These are phyloP conservation scores for Helicoverpa zea DNA, from an alignment of 1,140 invertebrate species.

Conservation along the genomic window DNA sequence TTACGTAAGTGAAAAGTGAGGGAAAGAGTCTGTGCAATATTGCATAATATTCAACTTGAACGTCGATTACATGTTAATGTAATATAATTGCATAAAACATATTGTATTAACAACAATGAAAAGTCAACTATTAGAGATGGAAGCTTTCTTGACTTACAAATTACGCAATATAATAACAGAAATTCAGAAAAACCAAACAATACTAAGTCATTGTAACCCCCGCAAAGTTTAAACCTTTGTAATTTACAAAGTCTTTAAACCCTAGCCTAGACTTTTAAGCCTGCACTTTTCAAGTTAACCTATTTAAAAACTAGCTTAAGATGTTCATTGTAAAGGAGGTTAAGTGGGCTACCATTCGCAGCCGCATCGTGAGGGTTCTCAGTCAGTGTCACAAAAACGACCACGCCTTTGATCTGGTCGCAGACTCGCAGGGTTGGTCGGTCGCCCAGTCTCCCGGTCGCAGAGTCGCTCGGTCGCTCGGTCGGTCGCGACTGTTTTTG, in stretches of 20 bases:
- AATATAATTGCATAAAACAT: too few species aligned
- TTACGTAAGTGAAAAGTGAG: too few species aligned
- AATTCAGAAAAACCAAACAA: background rate
- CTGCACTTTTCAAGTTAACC: conserved; percentile 38
- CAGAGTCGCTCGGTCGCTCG: too few species aligned
- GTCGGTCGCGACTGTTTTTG: background rate
- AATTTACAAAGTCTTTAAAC: background rate
- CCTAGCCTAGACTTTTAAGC: background rate
- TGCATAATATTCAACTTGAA: too few species aligned
- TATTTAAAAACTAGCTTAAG: conserved; percentile 55
- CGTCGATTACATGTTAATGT: too few species aligned
- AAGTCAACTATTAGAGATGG: too few species aligned
- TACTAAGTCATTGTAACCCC: background rate
- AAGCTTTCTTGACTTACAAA: too few species aligned
- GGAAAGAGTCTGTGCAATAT: too few species aligned
- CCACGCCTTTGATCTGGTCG: conserved; percentile 30
- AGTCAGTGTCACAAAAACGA: conserved; percentile 29
- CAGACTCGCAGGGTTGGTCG: background rate
- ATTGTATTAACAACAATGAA: too few species aligned
- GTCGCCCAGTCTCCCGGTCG: too few species aligned
- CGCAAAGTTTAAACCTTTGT: background rate
- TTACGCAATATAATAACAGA: background rate
- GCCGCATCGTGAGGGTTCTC: conserved; percentile 36
- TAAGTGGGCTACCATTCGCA: conserved; percentile 48
- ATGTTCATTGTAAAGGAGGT: conserved; percentile 50